A percentile compares a stretch with the other conserved stretches of the same genome.
Conservation (phyloP, 2,113 vertebrate species). For the Oncorhynchus clarkii region DNA sequence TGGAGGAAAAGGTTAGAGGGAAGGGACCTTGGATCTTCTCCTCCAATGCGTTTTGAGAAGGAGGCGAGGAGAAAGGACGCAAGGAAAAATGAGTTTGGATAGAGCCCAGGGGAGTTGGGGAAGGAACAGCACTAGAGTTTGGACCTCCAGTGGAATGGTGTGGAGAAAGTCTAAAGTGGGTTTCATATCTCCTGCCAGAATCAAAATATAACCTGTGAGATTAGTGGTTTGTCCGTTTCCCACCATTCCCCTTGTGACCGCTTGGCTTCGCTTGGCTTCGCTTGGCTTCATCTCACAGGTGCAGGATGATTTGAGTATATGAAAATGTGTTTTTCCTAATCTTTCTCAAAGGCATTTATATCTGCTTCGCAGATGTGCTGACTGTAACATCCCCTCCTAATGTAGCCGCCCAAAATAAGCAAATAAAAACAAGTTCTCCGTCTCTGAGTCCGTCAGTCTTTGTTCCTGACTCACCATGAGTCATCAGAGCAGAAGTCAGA, state of each 20-base stretch:
- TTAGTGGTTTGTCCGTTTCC: conserved; percentile 23
- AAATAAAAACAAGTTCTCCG: conserved; percentile 24
- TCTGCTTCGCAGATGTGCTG: conserved; percentile 11
- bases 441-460: neutral
- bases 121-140: conserved; percentile 2
- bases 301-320: conserved; percentile 14
- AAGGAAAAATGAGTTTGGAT: no score
- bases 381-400: neutral
- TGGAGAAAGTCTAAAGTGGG: neutral
- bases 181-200: neutral
- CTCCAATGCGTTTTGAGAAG: no score
- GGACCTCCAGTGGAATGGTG: conserved; percentile 3
- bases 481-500: neutral
- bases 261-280: neutral
- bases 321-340: conserved; percentile 11
- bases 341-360: neutral
- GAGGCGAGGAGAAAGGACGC: no score
- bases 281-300: neutral
- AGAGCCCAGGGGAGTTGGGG: neutral
- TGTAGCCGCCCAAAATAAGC: conserved; percentile 28
- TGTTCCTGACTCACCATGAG: conserved; percentile 14
- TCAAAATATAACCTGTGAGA: conserved; percentile 2
- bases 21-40: no score
- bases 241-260: conserved; percentile 18
- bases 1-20: no score